Percentiles rank a stretch among this genome's conserved stretches.
Conservation (phyloP, 2,888 invertebrate species). For the Cantharis rufa region DNA sequence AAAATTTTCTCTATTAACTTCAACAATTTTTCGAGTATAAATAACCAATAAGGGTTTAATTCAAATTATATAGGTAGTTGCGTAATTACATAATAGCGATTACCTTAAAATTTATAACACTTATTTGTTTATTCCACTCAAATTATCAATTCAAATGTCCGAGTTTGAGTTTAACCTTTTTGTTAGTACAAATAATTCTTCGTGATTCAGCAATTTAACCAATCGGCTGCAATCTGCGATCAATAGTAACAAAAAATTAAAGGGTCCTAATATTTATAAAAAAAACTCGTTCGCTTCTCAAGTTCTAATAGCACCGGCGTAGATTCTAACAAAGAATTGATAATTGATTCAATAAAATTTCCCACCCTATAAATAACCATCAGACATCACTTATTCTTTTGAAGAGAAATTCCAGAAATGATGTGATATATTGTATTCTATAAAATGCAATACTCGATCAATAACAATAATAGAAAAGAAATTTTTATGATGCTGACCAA, state of each 20-base stretch:
- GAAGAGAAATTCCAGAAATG: not conserved
- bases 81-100: not conserved
- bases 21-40: not conserved
- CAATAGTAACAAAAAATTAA: not conserved
- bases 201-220: not conserved
- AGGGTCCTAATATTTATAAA: not conserved
- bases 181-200: not conserved
- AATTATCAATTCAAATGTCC: not conserved
- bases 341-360: not conserved
- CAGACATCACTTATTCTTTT: not conserved
- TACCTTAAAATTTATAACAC: not conserved
- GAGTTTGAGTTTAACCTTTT: not conserved
- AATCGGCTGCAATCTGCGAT: not conserved
- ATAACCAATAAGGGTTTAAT: not conserved
- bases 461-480: not conserved
- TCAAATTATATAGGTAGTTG: too few relatives aligned
- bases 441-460: not conserved
- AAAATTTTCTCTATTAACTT: too few relatives aligned
- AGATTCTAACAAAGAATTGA: not conserved
- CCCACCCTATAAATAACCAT: not conserved
- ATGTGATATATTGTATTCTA: not conserved
- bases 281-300: too few relatives aligned
- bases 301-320: not conserved
- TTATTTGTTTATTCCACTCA: not conserved
- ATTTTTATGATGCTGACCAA: not conserved